phyloP scores from a whole-genome alignment of 2,888 invertebrate species.

The Stenodema calcarata region DNA sequence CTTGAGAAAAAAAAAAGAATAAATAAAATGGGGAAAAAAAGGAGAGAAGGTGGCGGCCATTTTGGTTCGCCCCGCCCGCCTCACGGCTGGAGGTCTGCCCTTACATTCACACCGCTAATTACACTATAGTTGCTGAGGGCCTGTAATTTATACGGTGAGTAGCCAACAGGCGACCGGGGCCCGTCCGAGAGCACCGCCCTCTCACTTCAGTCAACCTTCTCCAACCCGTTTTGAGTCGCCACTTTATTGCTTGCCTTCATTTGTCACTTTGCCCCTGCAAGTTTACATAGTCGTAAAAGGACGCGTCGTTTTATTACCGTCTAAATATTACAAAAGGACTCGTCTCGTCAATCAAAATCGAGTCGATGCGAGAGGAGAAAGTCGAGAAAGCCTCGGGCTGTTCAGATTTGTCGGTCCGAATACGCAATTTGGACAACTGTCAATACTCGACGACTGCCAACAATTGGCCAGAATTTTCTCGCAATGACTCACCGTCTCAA shows the following conservation, averaged over 20 bases:
- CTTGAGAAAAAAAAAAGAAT: neutral
- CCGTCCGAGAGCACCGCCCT: conserved; percentile 13
- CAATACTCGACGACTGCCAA: too few species aligned
- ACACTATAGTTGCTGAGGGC: conserved; percentile 43
- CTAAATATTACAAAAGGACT: too few species aligned
- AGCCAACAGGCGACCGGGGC: conserved; percentile 39
- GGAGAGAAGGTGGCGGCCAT: conserved; percentile 33
- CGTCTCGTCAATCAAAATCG: too few species aligned
- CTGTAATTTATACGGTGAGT: conserved; percentile 42
- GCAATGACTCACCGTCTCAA: too few species aligned
- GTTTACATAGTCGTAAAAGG: too few species aligned
- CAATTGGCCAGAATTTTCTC: too few species aligned
- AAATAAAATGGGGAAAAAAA: neutral
- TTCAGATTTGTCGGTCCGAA: too few species aligned
- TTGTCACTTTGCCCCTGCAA: neutral
- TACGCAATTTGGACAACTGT: too few species aligned
- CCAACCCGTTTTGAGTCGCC: conserved; percentile 1
- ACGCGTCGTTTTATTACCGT: too few species aligned
- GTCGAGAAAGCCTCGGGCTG: too few species aligned
- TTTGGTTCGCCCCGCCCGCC: conserved; percentile 10
- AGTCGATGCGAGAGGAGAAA: too few species aligned
- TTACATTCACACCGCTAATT: conserved; percentile 46
- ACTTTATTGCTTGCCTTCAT: neutral
- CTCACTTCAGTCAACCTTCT: neutral
- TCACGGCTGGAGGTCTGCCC: neutral